These are phyloP conservation scores for Zoanthus gigantus DNA, from an alignment of 92 coral and sea anemone genomes.

Conservation along the genomic window DNA sequence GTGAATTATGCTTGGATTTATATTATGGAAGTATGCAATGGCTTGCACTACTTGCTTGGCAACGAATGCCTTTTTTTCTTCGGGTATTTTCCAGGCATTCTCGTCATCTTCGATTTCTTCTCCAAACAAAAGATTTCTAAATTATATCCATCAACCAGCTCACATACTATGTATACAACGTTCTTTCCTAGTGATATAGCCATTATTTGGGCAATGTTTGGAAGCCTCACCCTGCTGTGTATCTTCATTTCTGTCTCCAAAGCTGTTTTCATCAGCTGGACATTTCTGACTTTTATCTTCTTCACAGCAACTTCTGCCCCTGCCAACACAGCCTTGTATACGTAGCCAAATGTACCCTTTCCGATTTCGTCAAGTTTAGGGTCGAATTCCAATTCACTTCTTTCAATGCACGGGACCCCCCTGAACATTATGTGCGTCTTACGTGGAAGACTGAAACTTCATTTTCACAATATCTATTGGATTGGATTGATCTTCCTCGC, in stretches of 20 bases:
- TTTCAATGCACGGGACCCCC: constrained; percentile 26
- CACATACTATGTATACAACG: constrained; percentile 34
- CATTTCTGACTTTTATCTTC: constrained; percentile 23
- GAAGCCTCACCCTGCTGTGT: constrained; percentile 30
- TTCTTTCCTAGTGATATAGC: constrained; percentile 42
- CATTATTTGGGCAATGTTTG: constrained; percentile 41
- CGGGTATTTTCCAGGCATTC: constrained; percentile 12
- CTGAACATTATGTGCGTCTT: not conserved
- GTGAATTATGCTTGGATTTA: constrained; percentile 37
- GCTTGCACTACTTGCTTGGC: constrained; percentile 46
- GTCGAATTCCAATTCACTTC: constrained; percentile 16
- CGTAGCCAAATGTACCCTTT: constrained; percentile 28
- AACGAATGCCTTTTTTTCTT: constrained; percentile 2
- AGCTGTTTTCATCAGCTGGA: constrained; percentile 4
- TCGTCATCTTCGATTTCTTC: constrained; percentile 13
- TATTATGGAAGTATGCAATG: constrained; percentile 33
- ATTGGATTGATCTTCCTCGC: constrained; percentile 31
- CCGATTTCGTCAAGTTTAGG: constrained; percentile 23
- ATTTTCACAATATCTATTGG: constrained; percentile 12
- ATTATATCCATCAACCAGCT: constrained; percentile 32
- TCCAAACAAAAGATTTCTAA: constrained; percentile 16
- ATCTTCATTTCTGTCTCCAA: constrained; percentile 30
- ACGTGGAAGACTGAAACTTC: not conserved
- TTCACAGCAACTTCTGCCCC: constrained; percentile 30
- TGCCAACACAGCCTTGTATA: constrained; percentile 19